Evolutionary conservation across 2,888 invertebrate genomes (phyloP).

Genomic region (Geotrupes spiniger): DNA sequence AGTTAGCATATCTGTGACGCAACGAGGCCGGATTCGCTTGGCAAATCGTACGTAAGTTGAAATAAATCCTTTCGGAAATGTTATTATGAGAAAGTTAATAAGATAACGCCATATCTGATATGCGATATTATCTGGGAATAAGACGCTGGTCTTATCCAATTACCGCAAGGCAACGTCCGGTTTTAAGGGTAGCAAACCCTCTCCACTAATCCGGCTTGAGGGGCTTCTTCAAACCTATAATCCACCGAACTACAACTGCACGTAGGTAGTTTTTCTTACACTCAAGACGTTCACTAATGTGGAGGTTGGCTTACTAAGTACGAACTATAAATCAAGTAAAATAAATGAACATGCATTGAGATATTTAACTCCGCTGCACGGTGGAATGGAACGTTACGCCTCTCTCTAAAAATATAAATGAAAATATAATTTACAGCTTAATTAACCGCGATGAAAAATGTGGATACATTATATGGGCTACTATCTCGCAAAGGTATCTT

Average conservation of each 20-base stretch:
- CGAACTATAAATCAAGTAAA: constrained; percentile 11
- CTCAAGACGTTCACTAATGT: constrained; percentile 10
- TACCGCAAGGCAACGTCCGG: constrained; percentile 40
- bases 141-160: constrained; percentile 46
- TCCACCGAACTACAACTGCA: constrained; percentile 13
- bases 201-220: constrained; percentile 3
- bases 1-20: too few species aligned
- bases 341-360: constrained; percentile 8
- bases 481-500: neutral
- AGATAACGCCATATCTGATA: constrained; percentile 42
- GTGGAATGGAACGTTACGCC: constrained; percentile 3
- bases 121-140: constrained; percentile 40
- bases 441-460: constrained; percentile 9
- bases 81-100: constrained; percentile 31
- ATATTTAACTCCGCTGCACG: constrained; percentile 5
- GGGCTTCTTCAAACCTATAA: constrained; percentile 17
- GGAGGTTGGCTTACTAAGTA: constrained; percentile 12
- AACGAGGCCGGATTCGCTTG: too few species aligned
- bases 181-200: constrained; percentile 45
- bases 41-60: too few species aligned
- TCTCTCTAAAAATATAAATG: constrained; percentile 4
- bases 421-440: constrained; percentile 10
- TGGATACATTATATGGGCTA: neutral
- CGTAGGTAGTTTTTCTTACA: constrained; percentile 7
- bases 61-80: constrained; percentile 22